A percentile compares a stretch with the other conserved stretches of the same genome.
Conservation (phyloP, 2,888 invertebrate genomes). For the Lydus trimaculatus region DNA sequence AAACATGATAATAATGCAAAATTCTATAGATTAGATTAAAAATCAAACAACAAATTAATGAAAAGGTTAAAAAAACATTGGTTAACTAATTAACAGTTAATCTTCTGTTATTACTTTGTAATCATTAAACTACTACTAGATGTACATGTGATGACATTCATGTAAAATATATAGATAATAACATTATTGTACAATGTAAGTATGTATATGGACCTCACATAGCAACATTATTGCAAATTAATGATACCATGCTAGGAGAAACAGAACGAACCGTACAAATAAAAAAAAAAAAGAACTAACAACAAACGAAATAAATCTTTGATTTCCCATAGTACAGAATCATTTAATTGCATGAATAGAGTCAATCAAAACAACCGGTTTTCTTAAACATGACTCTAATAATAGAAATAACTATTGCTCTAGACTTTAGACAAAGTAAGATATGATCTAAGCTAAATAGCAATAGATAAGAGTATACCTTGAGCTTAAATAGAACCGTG, state of each 20-base stretch:
- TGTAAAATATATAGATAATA: not conserved
- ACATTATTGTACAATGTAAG: not conserved
- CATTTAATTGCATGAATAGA: not conserved
- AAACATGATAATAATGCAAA: not conserved
- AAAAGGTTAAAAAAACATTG: not conserved
- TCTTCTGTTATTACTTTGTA: not conserved
- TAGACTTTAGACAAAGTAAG: not conserved
- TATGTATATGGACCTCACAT: not conserved
- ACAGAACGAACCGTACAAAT: no score
- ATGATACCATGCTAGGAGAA: not conserved
- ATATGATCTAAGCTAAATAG: not conserved
- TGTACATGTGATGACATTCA: not conserved
- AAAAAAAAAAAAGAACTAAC: not conserved
- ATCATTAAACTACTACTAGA: not conserved
- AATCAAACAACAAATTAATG: not conserved
- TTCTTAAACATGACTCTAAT: not conserved
- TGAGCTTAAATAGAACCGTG: not conserved
- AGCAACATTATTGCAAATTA: not conserved
- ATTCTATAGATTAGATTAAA: no score
- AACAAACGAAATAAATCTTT: not conserved
- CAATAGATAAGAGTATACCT: not conserved
- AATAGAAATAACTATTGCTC: slow-evolving; percentile 1
- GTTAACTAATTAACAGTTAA: not conserved
- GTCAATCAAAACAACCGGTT: not conserved
- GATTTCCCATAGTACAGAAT: not conserved